Conservation (phyloP, 2,113 vertebrate species). For the Nothobranchius furzeri region DNA sequence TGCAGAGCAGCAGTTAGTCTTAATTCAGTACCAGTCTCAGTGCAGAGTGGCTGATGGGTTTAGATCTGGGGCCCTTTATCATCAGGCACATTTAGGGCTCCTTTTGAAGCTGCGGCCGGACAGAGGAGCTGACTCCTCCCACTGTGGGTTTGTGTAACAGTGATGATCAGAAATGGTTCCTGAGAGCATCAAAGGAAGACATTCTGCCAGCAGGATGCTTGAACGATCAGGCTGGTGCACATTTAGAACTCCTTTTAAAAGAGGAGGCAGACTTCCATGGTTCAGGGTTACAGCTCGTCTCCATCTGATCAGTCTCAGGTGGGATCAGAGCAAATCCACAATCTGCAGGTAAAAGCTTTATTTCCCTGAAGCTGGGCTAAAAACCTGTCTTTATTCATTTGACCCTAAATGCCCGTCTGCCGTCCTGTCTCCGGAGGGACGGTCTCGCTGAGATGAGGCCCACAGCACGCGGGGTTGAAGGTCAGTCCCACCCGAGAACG, state of each 20-base stretch:
- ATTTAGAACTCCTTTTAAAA: background rate
- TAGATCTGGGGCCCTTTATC: background rate
- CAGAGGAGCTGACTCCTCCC: no score
- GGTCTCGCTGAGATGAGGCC: no score
- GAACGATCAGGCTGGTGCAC: background rate
- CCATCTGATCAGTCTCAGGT: background rate
- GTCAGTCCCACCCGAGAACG: no score
- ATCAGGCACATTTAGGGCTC: no score
- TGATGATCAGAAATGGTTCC: background rate
- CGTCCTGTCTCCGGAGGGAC: no score
- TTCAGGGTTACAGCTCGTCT: background rate
- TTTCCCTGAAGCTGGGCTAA: no score
- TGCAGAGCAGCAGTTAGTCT: conserved; percentile 38
- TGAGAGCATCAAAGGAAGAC: background rate
- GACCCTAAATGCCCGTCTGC: no score
- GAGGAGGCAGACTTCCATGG: background rate
- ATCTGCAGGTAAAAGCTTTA: no score
- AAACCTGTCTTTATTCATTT: no score
- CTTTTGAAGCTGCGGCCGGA: no score
- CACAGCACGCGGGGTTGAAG: no score
- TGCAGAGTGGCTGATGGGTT: conserved; percentile 55
- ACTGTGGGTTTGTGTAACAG: no score
- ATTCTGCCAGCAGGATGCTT: background rate
- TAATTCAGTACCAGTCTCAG: conserved; percentile 43
- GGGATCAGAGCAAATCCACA: background rate